Evolutionary conservation across 2,797 vertebrate genomes (phyloP).

Genomic region (Tamandua tetradactyla): DNA sequence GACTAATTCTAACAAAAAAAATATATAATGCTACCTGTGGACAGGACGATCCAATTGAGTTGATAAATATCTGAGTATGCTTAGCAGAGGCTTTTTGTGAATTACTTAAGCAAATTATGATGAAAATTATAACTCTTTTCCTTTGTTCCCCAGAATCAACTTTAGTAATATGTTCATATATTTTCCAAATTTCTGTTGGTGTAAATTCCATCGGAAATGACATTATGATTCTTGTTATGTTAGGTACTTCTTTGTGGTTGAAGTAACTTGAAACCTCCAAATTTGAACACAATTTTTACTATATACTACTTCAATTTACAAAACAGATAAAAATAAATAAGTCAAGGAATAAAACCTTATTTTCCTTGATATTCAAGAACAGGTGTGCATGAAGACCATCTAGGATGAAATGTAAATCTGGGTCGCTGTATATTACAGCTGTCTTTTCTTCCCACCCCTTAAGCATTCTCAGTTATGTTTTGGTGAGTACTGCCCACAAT

Average conservation of each 20-base stretch:
- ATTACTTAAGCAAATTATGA: not conserved
- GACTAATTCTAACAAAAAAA: not conserved
- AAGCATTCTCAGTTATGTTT: slow-evolving; percentile 80
- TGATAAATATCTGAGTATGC: not conserved
- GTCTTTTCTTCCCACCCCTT: slow-evolving; percentile 38
- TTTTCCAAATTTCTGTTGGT: not conserved
- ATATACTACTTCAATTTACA: slow-evolving; percentile 36
- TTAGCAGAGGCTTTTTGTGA: not conserved
- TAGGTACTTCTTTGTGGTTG: not conserved
- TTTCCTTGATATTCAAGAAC: slow-evolving; percentile 76
- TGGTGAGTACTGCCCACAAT: slow-evolving; percentile 71
- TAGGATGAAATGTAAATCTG: slow-evolving; percentile 78
- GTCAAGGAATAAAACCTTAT: slow-evolving; percentile 67
- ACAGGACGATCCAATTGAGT: not conserved
- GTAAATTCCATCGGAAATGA: not conserved
- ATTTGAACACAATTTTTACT: slow-evolving; percentile 53
- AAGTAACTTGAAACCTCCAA: slow-evolving; percentile 19
- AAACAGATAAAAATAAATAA: not conserved
- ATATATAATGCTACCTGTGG: not conserved
- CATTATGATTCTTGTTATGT: not conserved
- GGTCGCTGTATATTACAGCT: slow-evolving; percentile 70
- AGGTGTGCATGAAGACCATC: slow-evolving; percentile 79
- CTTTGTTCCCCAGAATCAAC: not conserved
- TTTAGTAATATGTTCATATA: not conserved
- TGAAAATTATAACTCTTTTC: not conserved